Evolutionary conservation across 37 sponge, comb jelly and placozoan species (phyloP), one percentile per base, ranked within the genome.

Genomic region (Crambe crambe): DNA sequence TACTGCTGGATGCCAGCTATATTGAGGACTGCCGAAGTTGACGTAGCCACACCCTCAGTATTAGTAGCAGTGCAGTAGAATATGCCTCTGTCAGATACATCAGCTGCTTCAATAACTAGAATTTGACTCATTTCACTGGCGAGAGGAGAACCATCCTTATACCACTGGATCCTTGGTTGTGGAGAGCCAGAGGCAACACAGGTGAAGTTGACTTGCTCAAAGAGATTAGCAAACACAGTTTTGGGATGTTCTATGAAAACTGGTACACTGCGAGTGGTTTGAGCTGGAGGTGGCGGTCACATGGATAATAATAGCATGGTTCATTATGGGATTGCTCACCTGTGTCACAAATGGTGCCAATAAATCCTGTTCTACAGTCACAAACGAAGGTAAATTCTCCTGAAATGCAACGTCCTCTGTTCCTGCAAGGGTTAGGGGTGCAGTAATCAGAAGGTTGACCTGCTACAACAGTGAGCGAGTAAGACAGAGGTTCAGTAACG

Each of bases 111-210:
- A 10, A 58, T 25, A 25, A 76, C 20, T 41, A 76, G 57, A 1
- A 26, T 15, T 8, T 25, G 40, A 17, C 47, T 20, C 26, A 3
- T 40, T 22, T 36, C 37, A 32, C 18, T 23, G 15, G 36, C 56
- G 5, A 76, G 62, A 4, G 21, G 34, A 25, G 12, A 17, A 3
- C 72, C 54, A 47, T 86, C 86, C 63, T 86, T 86, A 65, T 65
- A 86, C 86, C 86, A 86, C 47, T 21, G 31, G 86, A 86, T 86
- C 8, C 0, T 10, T 3, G 86, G 86, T 25, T 70, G 54, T 5
- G 86, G 86, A 38, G 29, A 54, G 31, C 86, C 86, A 8, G 37
- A 34, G 38, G 60, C 80, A 15, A 26, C 32, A 42, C 86, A 86
- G 38, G 51, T 73, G 23, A 86, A 66, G 25, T 61, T 62, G 25